Evolutionary conservation across 35 echinoderm and acorn worm genomes (phyloP).

Genomic region (Apostichopus japonicus): DNA sequence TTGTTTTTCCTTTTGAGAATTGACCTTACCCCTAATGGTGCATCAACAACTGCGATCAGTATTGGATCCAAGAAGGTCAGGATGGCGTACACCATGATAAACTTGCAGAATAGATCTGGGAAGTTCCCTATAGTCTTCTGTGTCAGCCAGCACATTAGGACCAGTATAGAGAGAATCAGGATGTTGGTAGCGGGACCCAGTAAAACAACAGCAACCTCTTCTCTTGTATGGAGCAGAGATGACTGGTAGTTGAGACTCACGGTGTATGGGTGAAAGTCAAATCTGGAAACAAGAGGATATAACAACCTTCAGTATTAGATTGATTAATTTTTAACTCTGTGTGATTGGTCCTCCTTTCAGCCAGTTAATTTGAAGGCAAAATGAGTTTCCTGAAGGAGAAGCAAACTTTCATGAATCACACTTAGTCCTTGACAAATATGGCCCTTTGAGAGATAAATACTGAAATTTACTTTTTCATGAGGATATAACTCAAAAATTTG

Average conservation of each 20-base stretch:
- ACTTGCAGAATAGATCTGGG: slow-evolving; percentile 90
- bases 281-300: slow-evolving; percentile 52
- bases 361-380: no score
- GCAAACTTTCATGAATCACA: no score
- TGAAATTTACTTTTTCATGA: no score
- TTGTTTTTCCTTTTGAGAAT: background rate
- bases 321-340: no score
- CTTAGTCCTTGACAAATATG: no score
- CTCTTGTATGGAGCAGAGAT: slow-evolving; percentile 88
- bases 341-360: no score
- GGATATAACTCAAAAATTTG: no score
- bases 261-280: slow-evolving; percentile 93
- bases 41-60: slow-evolving; percentile 94
- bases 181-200: slow-evolving; percentile 94
- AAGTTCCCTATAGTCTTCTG: slow-evolving; percentile 88
- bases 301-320: background rate
- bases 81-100: slow-evolving; percentile 91
- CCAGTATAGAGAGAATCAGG: slow-evolving; percentile 61
- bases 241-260: slow-evolving; percentile 97
- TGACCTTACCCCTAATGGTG: slow-evolving; percentile 56
- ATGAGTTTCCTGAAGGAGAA: no score
- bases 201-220: slow-evolving; percentile 94
- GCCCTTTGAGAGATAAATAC: no score
- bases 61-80: slow-evolving; percentile 86
- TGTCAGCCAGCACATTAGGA: slow-evolving; percentile 75